Evolutionary conservation across 1,140 invertebrate genomes (phyloP), one percentile per base, ranked within the genome.

Genomic region (Drosophila punjabiensis): DNA sequence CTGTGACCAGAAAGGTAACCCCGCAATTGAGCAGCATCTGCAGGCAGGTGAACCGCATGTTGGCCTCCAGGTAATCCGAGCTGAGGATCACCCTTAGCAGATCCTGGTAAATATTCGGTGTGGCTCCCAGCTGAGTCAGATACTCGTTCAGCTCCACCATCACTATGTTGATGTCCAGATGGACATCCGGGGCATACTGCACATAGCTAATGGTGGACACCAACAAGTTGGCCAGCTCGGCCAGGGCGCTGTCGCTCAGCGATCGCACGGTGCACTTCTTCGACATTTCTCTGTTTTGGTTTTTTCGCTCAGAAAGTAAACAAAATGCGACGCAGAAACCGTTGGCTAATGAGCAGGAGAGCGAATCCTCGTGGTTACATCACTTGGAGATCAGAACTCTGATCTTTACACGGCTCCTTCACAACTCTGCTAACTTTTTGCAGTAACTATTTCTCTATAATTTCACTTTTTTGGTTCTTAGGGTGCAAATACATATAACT

Each of bases 41-140:
- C 81, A 96, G 93, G 63, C 95, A 95, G 64, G 93, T 95, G 82
- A 95, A 96, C 80, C 95, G 93, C 71, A 95, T 94, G 5, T 95
- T 94, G 8, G 95, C 95, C 68, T 96, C 95, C 56, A 96, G 87
- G 79, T 95, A 95, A 73, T 95, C 95, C 16, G 95, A 95, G 75
- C 93, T 95, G 33, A 95, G 92, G 68, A 96, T 95, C 59, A 95
- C 92, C 67, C 95, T 94, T 28, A 96, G 74, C 65, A 96, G 92
- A 93, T 96, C 95, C 93, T 96, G 95, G 69, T 95, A 95, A 59
- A 95, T 95, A 80, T 95, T 95, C 30, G 93, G 94, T 1, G 95
- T 95, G 7, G 94, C 94, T 28, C 95, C 95, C 81, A 94, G 93
- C 52, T 91, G 93, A 45, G 94, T 93, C 70, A 95, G 93, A 83